Evolutionary conservation across 1,140 invertebrate genomes (phyloP).

Genomic region (Drosophila simulans): DNA sequence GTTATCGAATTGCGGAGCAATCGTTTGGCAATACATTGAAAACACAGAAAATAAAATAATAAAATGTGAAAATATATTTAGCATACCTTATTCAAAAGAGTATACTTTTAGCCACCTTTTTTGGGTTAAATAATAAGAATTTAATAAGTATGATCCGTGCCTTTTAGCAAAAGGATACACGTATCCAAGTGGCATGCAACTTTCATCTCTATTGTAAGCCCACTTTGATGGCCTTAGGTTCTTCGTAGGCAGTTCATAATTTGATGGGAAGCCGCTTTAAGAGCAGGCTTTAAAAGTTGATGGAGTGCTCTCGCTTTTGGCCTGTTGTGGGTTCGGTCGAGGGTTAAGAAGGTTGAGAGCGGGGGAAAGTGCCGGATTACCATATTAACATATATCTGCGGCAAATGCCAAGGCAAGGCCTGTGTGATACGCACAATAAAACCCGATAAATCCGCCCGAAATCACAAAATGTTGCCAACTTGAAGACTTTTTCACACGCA

Average conservation of each 20-base stretch:
- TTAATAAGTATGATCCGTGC: not conserved
- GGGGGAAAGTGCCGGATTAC: slow-evolving; percentile 49
- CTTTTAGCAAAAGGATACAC: slow-evolving; percentile 7
- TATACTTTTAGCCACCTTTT: not conserved
- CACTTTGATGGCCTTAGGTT: slow-evolving; percentile 24
- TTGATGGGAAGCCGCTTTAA: slow-evolving; percentile 54
- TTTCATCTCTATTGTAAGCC: slow-evolving; percentile 31
- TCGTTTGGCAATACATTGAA: not conserved
- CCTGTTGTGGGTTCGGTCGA: not conserved
- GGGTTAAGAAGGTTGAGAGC: not conserved
- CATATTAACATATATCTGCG: slow-evolving; percentile 73
- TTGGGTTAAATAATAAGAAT: not conserved
- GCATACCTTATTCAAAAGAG: too few species aligned
- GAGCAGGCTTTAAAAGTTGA: slow-evolving; percentile 65
- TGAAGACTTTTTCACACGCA: slow-evolving; percentile 78
- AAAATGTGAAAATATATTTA: not conserved
- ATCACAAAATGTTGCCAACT: slow-evolving; percentile 72
- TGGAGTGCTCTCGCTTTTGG: slow-evolving; percentile 25
- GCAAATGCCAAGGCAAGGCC: slow-evolving; percentile 63
- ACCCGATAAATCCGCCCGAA: slow-evolving; percentile 73
- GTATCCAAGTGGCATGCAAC: slow-evolving; percentile 1
- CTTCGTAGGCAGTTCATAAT: slow-evolving; percentile 43
- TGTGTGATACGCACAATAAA: slow-evolving; percentile 77
- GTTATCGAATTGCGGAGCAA: slow-evolving; percentile 22
- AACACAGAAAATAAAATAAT: not conserved